Conservation (phyloP, 2,888 invertebrate species). For the Dioctria linearis region DNA sequence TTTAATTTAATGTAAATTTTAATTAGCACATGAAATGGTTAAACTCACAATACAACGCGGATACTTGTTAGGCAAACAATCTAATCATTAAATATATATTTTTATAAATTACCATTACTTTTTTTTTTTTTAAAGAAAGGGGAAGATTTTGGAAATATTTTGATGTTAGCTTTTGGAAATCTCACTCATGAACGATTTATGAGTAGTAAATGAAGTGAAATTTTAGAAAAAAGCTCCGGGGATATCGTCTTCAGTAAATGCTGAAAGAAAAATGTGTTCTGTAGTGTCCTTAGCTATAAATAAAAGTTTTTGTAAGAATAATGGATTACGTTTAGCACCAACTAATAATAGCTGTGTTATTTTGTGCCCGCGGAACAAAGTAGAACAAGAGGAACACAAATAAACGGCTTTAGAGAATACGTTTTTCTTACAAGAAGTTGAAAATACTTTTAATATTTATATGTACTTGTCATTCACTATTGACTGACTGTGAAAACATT, state of each 20-base stretch:
- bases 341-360: too few relatives aligned
- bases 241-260: constrained; percentile 69
- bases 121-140: neutral
- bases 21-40: constrained; percentile 16
- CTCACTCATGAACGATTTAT: neutral
- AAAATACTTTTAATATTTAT: too few relatives aligned
- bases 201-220: constrained; percentile 8
- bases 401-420: too few relatives aligned
- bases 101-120: constrained; percentile 32
- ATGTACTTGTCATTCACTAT: too few relatives aligned
- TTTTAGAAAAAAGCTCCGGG: constrained; percentile 64
- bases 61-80: constrained; percentile 33
- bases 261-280: constrained; percentile 65
- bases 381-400: too few relatives aligned
- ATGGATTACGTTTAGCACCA: too few relatives aligned
- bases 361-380: too few relatives aligned
- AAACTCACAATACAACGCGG: constrained; percentile 33
- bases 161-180: neutral
- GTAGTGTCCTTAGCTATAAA: neutral
- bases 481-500: too few relatives aligned
- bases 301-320: too few relatives aligned
- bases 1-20: too few relatives aligned
- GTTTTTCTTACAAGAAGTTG: too few relatives aligned
- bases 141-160: neutral
- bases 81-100: constrained; percentile 11